Conservation (phyloP, 2,113 vertebrate species). For the Nesoenas mayeri region DNA sequence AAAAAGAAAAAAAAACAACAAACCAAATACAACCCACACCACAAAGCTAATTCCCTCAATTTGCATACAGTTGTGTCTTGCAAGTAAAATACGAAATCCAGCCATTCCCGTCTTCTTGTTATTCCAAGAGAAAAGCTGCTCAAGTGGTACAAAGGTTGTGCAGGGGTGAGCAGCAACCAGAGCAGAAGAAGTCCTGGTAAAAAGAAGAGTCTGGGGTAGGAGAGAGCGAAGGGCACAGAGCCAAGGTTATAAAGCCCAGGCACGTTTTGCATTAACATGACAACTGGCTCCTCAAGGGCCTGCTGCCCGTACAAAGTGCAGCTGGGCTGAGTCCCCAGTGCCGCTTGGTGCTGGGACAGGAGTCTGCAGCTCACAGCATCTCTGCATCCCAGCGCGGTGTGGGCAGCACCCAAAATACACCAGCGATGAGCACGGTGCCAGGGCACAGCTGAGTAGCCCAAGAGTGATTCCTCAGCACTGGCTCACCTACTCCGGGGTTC, state of each 20-base stretch:
- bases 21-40: not conserved
- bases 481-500: not conserved
- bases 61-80: not conserved
- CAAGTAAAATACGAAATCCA: not conserved
- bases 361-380: not conserved
- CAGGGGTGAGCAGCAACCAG: not conserved
- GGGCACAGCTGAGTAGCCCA: not conserved
- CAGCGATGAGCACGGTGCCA: not conserved
- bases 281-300: not conserved
- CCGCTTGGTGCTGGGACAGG: not conserved
- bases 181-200: not conserved
- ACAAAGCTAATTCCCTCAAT: not conserved
- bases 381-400: rapidly evolving
- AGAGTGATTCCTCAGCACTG: not conserved
- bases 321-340: not conserved
- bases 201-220: not conserved
- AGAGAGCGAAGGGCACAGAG: not conserved
- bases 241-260: not conserved
- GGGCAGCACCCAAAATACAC: not conserved
- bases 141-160: not conserved
- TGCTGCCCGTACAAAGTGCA: not conserved
- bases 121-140: not conserved
- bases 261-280: not conserved
- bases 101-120: not conserved
- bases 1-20: not conserved